Conservation (phyloP, 2,113 vertebrate genomes). For the Ifrita kowaldi region DNA sequence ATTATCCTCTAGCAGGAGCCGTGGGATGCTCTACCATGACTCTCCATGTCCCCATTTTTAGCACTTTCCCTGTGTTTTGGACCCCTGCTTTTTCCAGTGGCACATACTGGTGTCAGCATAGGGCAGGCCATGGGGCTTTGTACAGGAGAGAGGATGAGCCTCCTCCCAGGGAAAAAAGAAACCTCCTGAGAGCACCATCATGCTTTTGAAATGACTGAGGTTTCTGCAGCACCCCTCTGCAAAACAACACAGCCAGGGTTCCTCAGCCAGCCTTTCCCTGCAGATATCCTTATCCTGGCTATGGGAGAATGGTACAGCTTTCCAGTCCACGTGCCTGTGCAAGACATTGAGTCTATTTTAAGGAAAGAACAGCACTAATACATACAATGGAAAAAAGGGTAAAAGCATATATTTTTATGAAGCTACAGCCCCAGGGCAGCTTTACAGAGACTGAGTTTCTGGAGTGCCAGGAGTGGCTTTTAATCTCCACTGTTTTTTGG, state of each 20-base stretch:
- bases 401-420: background rate
- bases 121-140: background rate
- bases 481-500: rapidly evolving
- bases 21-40: rapidly evolving
- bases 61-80: background rate
- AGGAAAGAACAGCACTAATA: background rate
- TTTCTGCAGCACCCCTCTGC: background rate
- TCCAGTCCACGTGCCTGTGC: rapidly evolving
- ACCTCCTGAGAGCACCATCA: background rate
- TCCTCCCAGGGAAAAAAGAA: rapidly evolving
- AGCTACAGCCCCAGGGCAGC: background rate
- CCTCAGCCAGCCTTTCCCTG: background rate
- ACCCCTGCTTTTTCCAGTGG: background rate
- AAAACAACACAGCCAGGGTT: background rate
- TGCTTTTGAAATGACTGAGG: background rate
- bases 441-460: background rate
- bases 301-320: background rate
- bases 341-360: background rate
- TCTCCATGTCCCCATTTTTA: background rate
- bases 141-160: background rate
- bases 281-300: background rate
- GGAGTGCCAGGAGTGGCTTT: background rate
- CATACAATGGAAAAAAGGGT: background rate
- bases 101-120: rapidly evolving
- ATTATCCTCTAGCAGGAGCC: background rate